These are phyloP conservation scores for Hippocampus abdominalis DNA, from an alignment of 2,113 vertebrate genomes.

Conservation along the genomic window DNA sequence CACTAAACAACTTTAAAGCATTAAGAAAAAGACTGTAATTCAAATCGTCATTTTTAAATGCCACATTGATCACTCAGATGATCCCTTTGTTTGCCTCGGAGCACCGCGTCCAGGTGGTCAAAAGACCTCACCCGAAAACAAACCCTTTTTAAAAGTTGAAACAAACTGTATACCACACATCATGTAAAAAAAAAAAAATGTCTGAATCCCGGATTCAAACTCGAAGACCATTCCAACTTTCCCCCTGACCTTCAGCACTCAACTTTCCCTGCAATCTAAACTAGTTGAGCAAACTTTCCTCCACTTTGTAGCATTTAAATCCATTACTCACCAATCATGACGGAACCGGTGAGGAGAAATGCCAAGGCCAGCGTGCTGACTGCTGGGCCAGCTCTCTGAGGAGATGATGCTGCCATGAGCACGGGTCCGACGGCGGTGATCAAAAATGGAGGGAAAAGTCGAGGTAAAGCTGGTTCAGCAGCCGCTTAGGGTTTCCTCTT, in stretches of 20 bases:
- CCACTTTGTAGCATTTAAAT: constrained; percentile 1
- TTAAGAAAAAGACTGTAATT: neutral
- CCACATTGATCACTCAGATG: neutral
- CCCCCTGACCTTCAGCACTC: constrained; percentile 21
- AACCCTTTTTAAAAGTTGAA: neutral
- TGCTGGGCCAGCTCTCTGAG: constrained; percentile 20
- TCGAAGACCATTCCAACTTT: constrained; percentile 45
- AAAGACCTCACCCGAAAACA: neutral
- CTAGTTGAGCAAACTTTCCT: constrained; percentile 16
- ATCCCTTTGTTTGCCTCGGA: constrained; percentile 46
- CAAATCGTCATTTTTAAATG: neutral
- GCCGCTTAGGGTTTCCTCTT: constrained; percentile 62
- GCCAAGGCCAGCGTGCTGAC: constrained; percentile 30
- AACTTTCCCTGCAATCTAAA: neutral
- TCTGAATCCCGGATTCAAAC: constrained; percentile 56
- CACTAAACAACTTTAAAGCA: neutral
- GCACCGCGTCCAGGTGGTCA: neutral
- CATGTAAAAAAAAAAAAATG: constrained; percentile 39
- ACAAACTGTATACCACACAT: constrained; percentile 12
- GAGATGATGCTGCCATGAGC: constrained; percentile 58
- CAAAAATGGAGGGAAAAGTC: constrained; percentile 37
- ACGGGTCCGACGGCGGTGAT: constrained; percentile 36
- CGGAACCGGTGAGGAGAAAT: constrained; percentile 34
- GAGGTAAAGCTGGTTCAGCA: constrained; percentile 36
- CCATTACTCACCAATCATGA: constrained; percentile 48